phyloP scores from a whole-genome alignment of 1,140 invertebrate species.

The Stegodyphus mimosarum region DNA sequence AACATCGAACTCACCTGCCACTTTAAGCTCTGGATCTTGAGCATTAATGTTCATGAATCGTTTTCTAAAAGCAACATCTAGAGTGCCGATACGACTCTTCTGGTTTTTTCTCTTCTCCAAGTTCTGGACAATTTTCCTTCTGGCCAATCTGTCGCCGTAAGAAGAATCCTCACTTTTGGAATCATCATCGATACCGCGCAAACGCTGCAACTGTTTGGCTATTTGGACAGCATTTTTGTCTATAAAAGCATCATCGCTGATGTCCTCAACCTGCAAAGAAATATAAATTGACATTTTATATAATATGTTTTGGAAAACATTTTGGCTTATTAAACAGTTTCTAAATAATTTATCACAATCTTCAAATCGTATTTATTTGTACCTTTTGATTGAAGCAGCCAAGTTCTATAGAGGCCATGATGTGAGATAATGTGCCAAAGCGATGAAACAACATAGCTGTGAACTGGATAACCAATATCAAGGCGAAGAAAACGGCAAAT shows the following conservation, averaged over 20 bases:
- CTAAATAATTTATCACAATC: background rate
- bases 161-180: constrained; percentile 80
- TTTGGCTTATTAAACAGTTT: background rate
- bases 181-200: constrained; percentile 73
- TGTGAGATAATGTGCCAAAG: constrained; percentile 97
- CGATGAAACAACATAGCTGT: constrained; percentile 71
- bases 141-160: constrained; percentile 83
- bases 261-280: constrained; percentile 78
- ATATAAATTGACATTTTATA: background rate
- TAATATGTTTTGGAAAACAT: background rate
- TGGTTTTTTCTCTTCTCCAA: constrained; percentile 86
- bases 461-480: constrained; percentile 70
- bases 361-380: background rate
- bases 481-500: constrained; percentile 71
- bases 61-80: constrained; percentile 94
- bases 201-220: constrained; percentile 84
- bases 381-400: constrained; percentile 55
- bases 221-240: constrained; percentile 94
- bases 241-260: constrained; percentile 86
- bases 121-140: constrained; percentile 90
- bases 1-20: constrained; percentile 12
- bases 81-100: constrained; percentile 83
- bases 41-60: constrained; percentile 86
- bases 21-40: constrained; percentile 71
- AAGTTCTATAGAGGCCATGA: constrained; percentile 72